Base-by-base conservation (phyloP, 2,113 vertebrate genomes). In the Ochotona princeps region DNA sequence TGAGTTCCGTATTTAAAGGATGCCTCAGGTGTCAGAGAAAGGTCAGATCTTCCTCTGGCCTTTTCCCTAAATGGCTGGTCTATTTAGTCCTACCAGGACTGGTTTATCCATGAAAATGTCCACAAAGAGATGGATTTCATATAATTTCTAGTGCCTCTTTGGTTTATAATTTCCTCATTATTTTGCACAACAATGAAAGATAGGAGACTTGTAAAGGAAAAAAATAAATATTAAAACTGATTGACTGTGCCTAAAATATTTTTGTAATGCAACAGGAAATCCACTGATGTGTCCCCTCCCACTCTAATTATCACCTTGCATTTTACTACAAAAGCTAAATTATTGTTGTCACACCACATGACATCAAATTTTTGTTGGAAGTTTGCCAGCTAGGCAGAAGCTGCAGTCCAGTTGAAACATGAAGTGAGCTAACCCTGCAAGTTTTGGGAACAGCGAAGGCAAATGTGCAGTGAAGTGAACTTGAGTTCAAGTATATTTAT, bases 281-380 rank as follows among this genome's bases (percentile, higher is more conserved):
- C 87, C 17, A 10, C 20, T 80, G 44, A 47, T 30, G 17, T 92
- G 69, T 32, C 32, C 87, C 7, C 13, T 75, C 28, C 65, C 63
- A 85, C 73, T 93, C 44, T 91, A 92, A 96, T 0, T 23, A 82
- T 82, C 20, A 5, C 86, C 66, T 92, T 74, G 44, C 72, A 54
- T 88, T 91, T 91, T 60, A 35, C 80, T 80, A 94, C 47, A 85
- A 84, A 67, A 78, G 80, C 69, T 97, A 95, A 79, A 96, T 76
- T 94, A 95, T 88, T 90, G 44, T 72, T 83, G 49, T 20, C 17
- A 90, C 74, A 92, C 63, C 54, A 54, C 95, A 91, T 70, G 90
- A 65, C 84, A 67, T 32, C 75, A 74, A 95, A 97, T 94, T 92
- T 95, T 63, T 90, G n/a, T 47, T 93, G 76, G 79, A 90, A 44